A percentile compares a stretch with the other conserved stretches of the same genome.
These are phyloP conservation scores for Pelodiscus sinensis DNA, from an alignment of 2,113 vertebrate species.

Conservation along the genomic window DNA sequence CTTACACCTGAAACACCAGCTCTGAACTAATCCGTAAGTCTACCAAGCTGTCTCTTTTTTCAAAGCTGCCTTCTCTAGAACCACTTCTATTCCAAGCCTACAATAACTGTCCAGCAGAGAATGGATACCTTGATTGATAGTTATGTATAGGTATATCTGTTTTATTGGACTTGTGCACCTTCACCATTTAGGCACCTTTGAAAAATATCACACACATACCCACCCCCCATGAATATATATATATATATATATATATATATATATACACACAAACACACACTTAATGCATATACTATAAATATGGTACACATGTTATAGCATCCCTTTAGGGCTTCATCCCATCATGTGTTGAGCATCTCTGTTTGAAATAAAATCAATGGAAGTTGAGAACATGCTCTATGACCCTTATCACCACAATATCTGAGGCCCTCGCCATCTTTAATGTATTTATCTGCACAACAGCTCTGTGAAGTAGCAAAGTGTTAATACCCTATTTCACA, in stretches of 20 bases:
- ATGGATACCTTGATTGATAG: neutral
- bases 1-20: neutral
- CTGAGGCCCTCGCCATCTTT: neutral
- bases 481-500: neutral
- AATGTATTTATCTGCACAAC: fast-evolving
- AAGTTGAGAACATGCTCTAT: neutral
- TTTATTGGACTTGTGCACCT: neutral
- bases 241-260: too few species aligned
- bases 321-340: neutral
- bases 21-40: neutral
- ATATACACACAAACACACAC: too few species aligned
- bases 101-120: neutral
- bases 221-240: too few species aligned
- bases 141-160: neutral
- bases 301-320: neutral
- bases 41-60: neutral
- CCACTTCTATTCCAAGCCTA: neutral
- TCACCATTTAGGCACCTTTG: neutral
- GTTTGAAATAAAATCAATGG: neutral
- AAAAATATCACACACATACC: neutral
- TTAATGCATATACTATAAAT: neutral
- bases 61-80: neutral
- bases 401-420: neutral
- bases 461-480: neutral
- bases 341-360: neutral